phyloP scores from a whole-genome alignment of 2,888 invertebrate genomes.

The Teleogryllus oceanicus region DNA sequence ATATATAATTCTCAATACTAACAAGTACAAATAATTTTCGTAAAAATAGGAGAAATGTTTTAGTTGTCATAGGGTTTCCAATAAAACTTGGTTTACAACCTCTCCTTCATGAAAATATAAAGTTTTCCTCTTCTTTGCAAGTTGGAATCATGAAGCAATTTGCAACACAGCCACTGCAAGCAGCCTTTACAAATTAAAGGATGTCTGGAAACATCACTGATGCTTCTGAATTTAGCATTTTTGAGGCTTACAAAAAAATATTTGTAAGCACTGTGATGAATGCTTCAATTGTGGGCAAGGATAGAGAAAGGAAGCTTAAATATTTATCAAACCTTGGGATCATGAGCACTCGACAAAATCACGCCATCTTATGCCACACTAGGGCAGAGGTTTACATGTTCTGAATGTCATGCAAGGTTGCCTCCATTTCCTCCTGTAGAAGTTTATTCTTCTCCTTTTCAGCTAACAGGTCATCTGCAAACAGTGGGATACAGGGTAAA shows the following conservation, averaged over 20 bases:
- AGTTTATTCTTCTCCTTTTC: constrained; percentile 95
- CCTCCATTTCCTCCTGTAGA: constrained; percentile 97
- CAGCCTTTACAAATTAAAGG: no score
- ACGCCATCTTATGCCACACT: constrained; percentile 33
- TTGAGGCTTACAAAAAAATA: background rate
- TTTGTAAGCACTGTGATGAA: constrained; percentile 19
- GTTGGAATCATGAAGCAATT: no score
- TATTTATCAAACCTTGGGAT: constrained; percentile 36
- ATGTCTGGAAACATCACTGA: no score
- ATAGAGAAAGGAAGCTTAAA: constrained; percentile 40
- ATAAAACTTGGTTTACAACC: no score
- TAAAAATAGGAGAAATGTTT: no score
- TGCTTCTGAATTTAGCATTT: no score
- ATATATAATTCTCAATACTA: no score
- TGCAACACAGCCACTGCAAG: no score
- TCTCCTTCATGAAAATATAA: no score
- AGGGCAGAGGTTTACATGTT: constrained; percentile 69
- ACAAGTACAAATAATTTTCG: no score
- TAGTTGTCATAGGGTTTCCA: no score
- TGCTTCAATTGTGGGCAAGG: constrained; percentile 26
- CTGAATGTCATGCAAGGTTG: constrained; percentile 97
- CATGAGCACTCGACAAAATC: constrained; percentile 31
- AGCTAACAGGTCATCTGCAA: constrained; percentile 90
- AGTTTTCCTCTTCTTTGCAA: no score
- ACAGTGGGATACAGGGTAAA: constrained; percentile 34